Evolutionary conservation across 1,140 invertebrate genomes (phyloP), one percentile per base, ranked within the genome.

Genomic region (Atta texana): DNA sequence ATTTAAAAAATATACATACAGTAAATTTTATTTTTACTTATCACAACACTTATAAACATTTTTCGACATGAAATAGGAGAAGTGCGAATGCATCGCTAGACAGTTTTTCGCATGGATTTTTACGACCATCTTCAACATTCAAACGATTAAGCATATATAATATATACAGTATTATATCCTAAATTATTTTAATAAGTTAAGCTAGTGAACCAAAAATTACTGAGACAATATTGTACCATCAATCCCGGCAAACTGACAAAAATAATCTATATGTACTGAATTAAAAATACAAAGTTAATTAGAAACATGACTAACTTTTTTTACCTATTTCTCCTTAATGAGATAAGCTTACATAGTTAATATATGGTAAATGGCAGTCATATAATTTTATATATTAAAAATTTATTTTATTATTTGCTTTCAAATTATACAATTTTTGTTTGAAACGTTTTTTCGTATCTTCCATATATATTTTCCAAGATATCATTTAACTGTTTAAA

Each of bases 151-250:
- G 31, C 72, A 39, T 78, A 82, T 68, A 72, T 86, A 51, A 51
- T 51, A 84, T 92, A 88, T 92, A 92, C 89, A 93, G 89, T 94
- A 93, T 93, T 91, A 92, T 92, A 93, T 91, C 81, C 76, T 91
- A 91, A 88, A 89, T 91, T 87, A 91, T 92, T 93, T 91, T 91
- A 89, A 90, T 92, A 88, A 88, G 63, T 87, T 92, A 89, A 76
- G 53, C 28, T 84, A 89, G 66, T 68, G 44, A 72, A 84, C 61
- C 55, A 75, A 87, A 85, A 86, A 59, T 51, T 91, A 91, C 78
- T 61, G 81, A 88, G 91, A 92, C 90, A 92, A 92, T 92, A 91
- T 88, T 88, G 80, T 92, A 91, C 51, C 76, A 85, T 76, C 64
- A 78, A 89, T 57, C 66, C 57, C 64, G 28, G 34, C 68, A 64